Conservation (phyloP, 64 coral and sea anemone genomes). For the Astreopora myriophthalma region DNA sequence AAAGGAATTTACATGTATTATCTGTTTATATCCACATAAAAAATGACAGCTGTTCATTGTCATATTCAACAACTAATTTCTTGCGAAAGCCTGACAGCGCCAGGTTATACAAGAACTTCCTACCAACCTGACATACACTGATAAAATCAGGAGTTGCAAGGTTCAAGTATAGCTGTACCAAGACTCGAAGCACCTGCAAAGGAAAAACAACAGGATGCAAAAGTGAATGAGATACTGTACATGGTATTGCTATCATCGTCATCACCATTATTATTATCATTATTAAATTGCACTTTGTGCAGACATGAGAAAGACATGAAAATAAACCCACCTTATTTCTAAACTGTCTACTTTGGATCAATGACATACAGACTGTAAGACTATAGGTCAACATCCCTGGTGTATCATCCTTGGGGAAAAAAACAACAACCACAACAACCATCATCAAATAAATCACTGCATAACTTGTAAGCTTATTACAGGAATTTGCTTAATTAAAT, state of each 20-base stretch:
- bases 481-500: not conserved
- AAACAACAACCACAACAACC: not conserved
- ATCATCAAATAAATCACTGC: not conserved
- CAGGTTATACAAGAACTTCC: not conserved
- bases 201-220: not conserved
- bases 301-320: not conserved
- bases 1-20: not conserved
- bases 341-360: conserved; percentile 95
- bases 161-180: conserved; percentile 89
- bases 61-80: too few species aligned
- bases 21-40: too few species aligned
- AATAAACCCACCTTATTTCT: conserved; percentile 81
- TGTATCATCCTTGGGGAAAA: conserved; percentile 78
- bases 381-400: conserved; percentile 89
- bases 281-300: not conserved
- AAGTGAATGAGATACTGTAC: too few species aligned
- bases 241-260: too few species aligned
- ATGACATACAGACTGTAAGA: conserved; percentile 90
- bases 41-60: too few species aligned
- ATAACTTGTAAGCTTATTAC: not conserved
- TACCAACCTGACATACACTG: conserved; percentile 92
- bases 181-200: conserved; percentile 74
- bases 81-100: not conserved
- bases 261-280: too few species aligned
- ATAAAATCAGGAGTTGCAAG: conserved; percentile 99